Base-by-base conservation (phyloP, 2,113 vertebrate species). In the Chrysochloris asiatica region DNA sequence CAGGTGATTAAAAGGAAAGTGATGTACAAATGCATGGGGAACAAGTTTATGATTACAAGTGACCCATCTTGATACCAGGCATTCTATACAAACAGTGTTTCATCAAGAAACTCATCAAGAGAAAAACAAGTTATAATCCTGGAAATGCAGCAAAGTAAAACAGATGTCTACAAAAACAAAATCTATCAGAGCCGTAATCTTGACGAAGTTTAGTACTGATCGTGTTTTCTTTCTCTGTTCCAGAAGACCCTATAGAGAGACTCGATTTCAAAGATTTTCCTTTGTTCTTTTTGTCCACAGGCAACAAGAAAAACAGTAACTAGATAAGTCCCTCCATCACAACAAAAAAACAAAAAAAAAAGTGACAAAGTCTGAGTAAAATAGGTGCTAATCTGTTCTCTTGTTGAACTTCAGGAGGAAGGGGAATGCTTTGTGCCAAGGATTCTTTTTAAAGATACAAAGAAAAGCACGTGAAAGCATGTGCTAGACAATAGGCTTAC, bases 221-320 rank as follows among this genome's bases (percentile, higher is more conserved):
- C 71, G 2, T n/a, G 86, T 93, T 92, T 92, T n/a, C 30, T 28
- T 96, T 93, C 47, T 8, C 36, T 84, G 69, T 92, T 91, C n/a
- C 65, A 91, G 76, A 97, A 94, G 41, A 86, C 65, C 21, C 30
- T 22, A 86, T 11, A 73, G 5, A 30, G 52, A 47, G 87, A 79
- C 28, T 36, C 1, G 13, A 41, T 96, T 92, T 93, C 38, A 95
- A 88, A n/a, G 11, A 36, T 88, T 96, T 86, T 86, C 22, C 75
- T 89, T 95, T 91, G 2, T 88, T 94, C 2, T 56, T 94, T 96
- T 85, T 72, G 75, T 92, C 73, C 41, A 79, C 3, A 71, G 54
- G 41, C 38, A 89, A 89, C 52, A 89, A 67, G 50, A 93, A 19
- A 28, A 38, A 6, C 50, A 81, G 26, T 69, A 86, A 47, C 26